Base-by-base conservation (phyloP, 1,140 invertebrate genomes). In the Dreissena polymorpha region DNA sequence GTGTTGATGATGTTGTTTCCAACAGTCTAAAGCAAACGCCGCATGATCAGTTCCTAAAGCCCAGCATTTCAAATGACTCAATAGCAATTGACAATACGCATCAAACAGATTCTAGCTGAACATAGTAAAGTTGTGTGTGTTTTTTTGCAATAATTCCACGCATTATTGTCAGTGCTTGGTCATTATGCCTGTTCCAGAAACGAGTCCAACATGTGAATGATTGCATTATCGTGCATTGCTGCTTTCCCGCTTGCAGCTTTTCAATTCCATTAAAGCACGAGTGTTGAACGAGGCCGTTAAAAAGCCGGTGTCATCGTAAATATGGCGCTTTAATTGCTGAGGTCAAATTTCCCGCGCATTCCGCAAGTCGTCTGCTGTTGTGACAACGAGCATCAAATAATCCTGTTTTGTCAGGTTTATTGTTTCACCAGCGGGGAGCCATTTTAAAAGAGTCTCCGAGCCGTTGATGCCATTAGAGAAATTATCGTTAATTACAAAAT, bases 401-500 rank as follows among this genome's bases (percentile, higher is more conserved):
- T 80, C 57, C 14, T 80, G 68, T 65, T 71, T 72, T 80, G 67
- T 80, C 53, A 50, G 16, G 18, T 73, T 73, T 65, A 73, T 82
- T 82, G 79, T 82, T 82, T 82, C 60, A 82, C 27, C 79, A 55
- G 50, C 71, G 57, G 57, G 79, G 25, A 14, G 8, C 49, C 79
- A 39, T 73, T 73, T 74, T 53, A 78, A 50, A 78, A 78, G 68
- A 29, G 65, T 51, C 65, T 67, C 76, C 67, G 64, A 60, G 67
- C 63, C 27, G 64, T 49, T 14, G 27, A 13, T 49, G 23, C 49
- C 65, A 78, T 78, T 23, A 60, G 16, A 12, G 57, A 60, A 60
- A 60, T 60, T 78, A 78, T 63, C 71, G 71, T 63, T 82, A 82
- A 82, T 82, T 82, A 74, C 55, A 67, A 82, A 82, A 82, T 82